Conservation (phyloP, 1,140 invertebrate species). For the Drosophila chauvacae region DNA sequence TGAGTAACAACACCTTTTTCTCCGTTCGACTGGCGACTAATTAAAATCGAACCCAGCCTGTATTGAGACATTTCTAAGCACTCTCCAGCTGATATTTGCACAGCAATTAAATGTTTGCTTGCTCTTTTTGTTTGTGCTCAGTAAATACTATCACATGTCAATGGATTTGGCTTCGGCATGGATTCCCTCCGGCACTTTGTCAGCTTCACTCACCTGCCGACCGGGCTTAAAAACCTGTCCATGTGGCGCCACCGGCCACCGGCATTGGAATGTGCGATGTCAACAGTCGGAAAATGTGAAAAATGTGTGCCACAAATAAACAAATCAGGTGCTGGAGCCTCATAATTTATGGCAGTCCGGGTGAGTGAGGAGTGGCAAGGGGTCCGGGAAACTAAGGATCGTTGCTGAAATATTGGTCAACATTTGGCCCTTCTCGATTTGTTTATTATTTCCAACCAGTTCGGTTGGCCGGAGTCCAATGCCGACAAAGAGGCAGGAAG, state of each 20-base stretch:
- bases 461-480: constrained; percentile 34
- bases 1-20: neutral
- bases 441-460: constrained; percentile 63
- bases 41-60: constrained; percentile 45
- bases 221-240: constrained; percentile 9
- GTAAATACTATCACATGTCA: constrained; percentile 30
- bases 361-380: constrained; percentile 25
- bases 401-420: constrained; percentile 75
- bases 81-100: constrained; percentile 51
- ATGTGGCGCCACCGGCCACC: constrained; percentile 29
- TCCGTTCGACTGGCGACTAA: constrained; percentile 45
- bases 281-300: constrained; percentile 57
- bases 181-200: constrained; percentile 29
- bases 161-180: constrained; percentile 18
- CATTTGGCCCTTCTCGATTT: constrained; percentile 48
- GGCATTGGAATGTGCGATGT: constrained; percentile 37
- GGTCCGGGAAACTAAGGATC: constrained; percentile 22
- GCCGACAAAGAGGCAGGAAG: constrained; percentile 16
- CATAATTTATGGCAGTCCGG: constrained; percentile 60
- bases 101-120: constrained; percentile 55
- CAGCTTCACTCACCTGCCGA: constrained; percentile 16
- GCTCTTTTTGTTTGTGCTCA: constrained; percentile 22
- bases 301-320: constrained; percentile 70
- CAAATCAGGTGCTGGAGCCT: constrained; percentile 66
- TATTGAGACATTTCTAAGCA: constrained; percentile 34